Evolutionary conservation across 2,888 invertebrate genomes (phyloP), one percentile per base, ranked within the genome.

Genomic region (Zele albiditarsus): DNA sequence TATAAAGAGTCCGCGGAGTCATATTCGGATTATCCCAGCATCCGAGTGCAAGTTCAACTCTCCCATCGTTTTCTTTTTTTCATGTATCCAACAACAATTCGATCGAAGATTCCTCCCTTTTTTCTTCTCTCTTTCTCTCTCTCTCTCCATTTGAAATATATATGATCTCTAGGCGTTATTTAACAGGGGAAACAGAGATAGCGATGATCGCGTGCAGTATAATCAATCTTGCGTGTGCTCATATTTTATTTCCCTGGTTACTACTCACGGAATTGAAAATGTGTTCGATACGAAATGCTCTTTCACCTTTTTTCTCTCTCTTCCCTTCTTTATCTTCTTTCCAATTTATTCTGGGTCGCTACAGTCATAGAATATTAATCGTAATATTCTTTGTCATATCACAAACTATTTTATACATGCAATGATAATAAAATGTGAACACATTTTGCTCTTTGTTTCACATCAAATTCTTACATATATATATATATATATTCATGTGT

Each of bases 231-330:
- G 74, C 74, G 74, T 74, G 74, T 31, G 74, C 38, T 27, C 38
- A 63, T 65, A 71, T 49, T 69, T 69, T 63, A 73, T 58, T 38
- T 74, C 53, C 33, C 49, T 63, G 74, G 63, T 74, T 69, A 74
- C 69, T 74, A 69, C 62, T 53, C 73, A 65, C 74, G 63, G 42
- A 62, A 74, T 69, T 38, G 62, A 57, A 53, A 53, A 57, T 69
- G 23, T 69, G 8, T 69, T 69, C 33, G 68, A 69, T 69, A 28
- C 20, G n/a, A 49, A 28, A 28, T 33, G 20, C 27, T 14, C 12
- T 46, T 33, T 31, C 25, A 14, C 16, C 28, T 25, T 2, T 66
- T 23, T 38, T 20, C 14, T 20, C n/a, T 57, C 57, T 38, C 14
- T 20, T n/a, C n/a, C 14, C 10, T 46, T n/a, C 1, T n/a, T 46